These are phyloP conservation scores for Chaetogeoica ovagalla DNA, from an alignment of 2,888 invertebrate genomes.

Conservation along the genomic window DNA sequence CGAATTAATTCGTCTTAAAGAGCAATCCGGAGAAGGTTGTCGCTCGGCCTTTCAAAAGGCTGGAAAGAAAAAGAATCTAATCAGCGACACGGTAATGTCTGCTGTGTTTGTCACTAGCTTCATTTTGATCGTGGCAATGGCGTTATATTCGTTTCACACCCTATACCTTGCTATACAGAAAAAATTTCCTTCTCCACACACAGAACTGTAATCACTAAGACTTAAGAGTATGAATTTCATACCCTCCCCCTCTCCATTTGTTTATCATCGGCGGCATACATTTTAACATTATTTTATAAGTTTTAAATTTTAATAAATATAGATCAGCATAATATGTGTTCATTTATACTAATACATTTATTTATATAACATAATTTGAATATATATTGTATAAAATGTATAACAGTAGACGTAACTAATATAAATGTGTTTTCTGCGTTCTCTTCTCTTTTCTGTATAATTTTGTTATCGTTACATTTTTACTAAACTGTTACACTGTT, in stretches of 20 bases:
- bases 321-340: too few relatives aligned
- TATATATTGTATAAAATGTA: too few relatives aligned
- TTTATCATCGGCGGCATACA: background rate
- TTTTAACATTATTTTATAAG: too few relatives aligned
- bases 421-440: too few relatives aligned
- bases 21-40: constrained; percentile 16
- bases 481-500: too few relatives aligned
- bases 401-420: too few relatives aligned
- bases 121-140: constrained; percentile 39
- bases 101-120: constrained; percentile 42
- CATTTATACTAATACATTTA: too few relatives aligned
- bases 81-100: constrained; percentile 41
- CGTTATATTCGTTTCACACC: constrained; percentile 35
- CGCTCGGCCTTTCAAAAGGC: constrained; percentile 11
- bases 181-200: constrained; percentile 38
- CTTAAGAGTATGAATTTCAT: background rate
- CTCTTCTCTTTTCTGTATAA: too few relatives aligned
- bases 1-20: constrained; percentile 45
- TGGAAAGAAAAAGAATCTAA: constrained; percentile 37
- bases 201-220: constrained; percentile 34
- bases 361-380: too few relatives aligned
- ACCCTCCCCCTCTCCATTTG: background rate
- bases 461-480: too few relatives aligned
- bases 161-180: constrained; percentile 45
- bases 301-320: too few relatives aligned